phyloP scores from a whole-genome alignment of 2,113 vertebrate genomes.

The Sigmodon hispidus region DNA sequence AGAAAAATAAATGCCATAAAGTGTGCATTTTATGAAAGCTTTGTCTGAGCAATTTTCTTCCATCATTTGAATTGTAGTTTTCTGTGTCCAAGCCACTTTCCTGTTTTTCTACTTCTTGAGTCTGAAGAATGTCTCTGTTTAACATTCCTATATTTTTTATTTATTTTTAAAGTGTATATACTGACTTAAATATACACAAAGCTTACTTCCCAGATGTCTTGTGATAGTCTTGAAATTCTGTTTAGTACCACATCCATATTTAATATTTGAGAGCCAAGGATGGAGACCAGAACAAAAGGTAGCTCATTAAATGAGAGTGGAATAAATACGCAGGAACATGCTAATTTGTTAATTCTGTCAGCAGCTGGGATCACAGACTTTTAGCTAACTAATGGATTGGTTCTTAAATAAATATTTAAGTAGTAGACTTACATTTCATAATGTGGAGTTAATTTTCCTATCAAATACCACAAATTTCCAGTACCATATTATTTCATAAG shows the following conservation, averaged over 20 bases:
- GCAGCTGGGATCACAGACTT: conserved; percentile 16
- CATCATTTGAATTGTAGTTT: neutral
- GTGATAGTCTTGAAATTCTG: neutral
- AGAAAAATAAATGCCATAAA: neutral
- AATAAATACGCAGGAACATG: neutral
- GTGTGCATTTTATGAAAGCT: neutral
- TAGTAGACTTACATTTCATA: conserved; percentile 12
- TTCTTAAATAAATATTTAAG: conserved; percentile 62
- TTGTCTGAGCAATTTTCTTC: neutral
- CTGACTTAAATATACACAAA: neutral
- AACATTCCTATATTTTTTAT: neutral
- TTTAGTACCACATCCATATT: neutral
- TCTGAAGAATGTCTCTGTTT: neutral
- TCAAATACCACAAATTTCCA: neutral
- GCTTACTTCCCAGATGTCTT: neutral
- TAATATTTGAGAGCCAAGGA: conserved; percentile 22
- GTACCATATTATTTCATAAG: neutral
- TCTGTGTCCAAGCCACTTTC: neutral
- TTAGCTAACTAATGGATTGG: conserved; percentile 17
- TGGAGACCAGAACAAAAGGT: neutral
- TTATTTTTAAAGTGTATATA: neutral
- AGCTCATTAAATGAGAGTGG: conserved; percentile 1
- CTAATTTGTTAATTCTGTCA: conserved; percentile 45
- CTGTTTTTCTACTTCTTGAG: neutral
- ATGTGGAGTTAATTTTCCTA: neutral